Percentiles rank a stretch among this genome's conserved stretches.
These are phyloP conservation scores for Hydrolagus colliei DNA, from an alignment of 2,797 vertebrate genomes.

Conservation along the genomic window DNA sequence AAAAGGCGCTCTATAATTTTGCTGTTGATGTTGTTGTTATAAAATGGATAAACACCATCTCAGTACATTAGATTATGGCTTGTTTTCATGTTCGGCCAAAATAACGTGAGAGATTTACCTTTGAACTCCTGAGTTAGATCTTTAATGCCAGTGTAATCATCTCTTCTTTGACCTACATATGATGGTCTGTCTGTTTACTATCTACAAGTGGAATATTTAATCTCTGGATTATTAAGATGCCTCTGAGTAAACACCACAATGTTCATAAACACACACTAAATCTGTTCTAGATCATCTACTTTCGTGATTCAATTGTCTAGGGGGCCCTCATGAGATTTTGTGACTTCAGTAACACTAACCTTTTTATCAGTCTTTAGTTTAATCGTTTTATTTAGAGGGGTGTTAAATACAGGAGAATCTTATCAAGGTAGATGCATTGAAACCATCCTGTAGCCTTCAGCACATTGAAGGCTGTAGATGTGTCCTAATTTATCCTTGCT, in stretches of 20 bases:
- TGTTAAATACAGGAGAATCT: not conserved
- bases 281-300: not conserved
- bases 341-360: not conserved
- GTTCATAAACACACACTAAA: not conserved
- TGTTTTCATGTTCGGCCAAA: not conserved
- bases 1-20: no score
- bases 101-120: not conserved
- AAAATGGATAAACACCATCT: no score
- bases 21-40: no score
- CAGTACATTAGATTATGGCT: no score
- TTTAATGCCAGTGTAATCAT: not conserved
- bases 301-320: not conserved
- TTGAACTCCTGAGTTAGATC: not conserved
- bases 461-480: not conserved
- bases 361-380: not conserved
- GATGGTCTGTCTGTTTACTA: not conserved
- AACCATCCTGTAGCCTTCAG: conserved; percentile 2
- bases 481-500: conserved; percentile 16
- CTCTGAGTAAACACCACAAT: not conserved
- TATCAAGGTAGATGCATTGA: not conserved
- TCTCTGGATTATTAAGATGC: not conserved
- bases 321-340: not conserved
- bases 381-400: not conserved
- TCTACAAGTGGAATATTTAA: not conserved
- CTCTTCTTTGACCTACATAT: not conserved